Base-by-base conservation (phyloP, 1,140 invertebrate species). In the Oncopodura yosiiana region DNA sequence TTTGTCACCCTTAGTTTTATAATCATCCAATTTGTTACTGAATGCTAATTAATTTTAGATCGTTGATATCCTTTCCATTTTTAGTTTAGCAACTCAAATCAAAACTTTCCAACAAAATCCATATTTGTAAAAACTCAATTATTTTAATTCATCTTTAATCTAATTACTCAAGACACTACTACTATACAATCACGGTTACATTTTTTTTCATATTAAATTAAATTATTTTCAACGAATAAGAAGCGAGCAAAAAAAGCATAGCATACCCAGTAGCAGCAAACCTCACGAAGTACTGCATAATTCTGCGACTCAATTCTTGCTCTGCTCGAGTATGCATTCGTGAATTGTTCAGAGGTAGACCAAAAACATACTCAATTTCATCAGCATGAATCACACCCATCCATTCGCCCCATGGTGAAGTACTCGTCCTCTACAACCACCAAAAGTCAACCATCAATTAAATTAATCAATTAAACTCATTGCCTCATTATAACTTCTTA, bases 301-400 rank as follows among this genome's bases (percentile, higher is more conserved):
- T 90, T 66, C 83, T 80, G 46, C 79, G 75, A 62, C 87, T 84
- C 46, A 95, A 77, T 53, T 88, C 81, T 23, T 86, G 78, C 71
- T 94, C 92, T 39, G 81, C 34, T 1, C 11, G 6, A 19, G 57
- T 57, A 46, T 62, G 61, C 11, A 27, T 76, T 8, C 80, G 77
- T 24, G 85, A 86, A 70, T 77, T 78, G 73, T 91, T 89, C 49
- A 94, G 72, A 3, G 90, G 90, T 69, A 89, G 85, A 16, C 93
- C 93, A 66, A 96, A 96, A 48, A 94, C 86, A 71, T 94, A 96
- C 71, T 92, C 87, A 64, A 97, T 90, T 71, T 97, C 94, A 68
- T 95, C 91, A 3, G 87, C 93, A 66, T 97, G 94, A 78, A 96
- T 83, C 37, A 94, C 90, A 0, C 94, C 94, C 89, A 95, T 94